phyloP scores from a whole-genome alignment of 2,888 invertebrate genomes.

The Macropis europaea region DNA sequence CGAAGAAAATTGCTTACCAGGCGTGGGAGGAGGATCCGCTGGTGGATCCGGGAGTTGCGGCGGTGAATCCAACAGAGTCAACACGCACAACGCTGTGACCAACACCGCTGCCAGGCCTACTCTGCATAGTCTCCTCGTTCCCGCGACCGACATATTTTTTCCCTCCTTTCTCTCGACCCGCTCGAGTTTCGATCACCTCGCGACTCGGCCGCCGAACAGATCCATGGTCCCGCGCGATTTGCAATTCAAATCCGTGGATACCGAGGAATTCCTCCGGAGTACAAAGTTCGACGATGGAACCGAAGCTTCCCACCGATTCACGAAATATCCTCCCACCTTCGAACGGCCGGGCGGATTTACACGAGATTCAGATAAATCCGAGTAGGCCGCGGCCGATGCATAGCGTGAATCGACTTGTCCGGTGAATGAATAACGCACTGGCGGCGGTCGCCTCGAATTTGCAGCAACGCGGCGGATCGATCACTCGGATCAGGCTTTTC shows the following conservation, averaged over 20 bases:
- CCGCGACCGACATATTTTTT: slow-evolving; percentile 53
- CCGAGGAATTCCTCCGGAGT: slow-evolving; percentile 4
- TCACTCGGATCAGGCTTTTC: slow-evolving; percentile 47
- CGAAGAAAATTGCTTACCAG: slow-evolving; percentile 69
- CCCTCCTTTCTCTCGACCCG: background rate
- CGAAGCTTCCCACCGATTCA: background rate
- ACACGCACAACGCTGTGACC: slow-evolving; percentile 75
- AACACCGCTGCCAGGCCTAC: slow-evolving; percentile 73
- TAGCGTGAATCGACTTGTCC: slow-evolving; percentile 6
- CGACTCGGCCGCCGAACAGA: slow-evolving; percentile 2
- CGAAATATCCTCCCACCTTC: background rate
- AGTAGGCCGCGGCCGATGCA: background rate
- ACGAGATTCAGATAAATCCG: background rate
- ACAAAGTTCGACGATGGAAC: slow-evolving; percentile 5
- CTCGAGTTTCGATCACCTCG: slow-evolving; percentile 34
- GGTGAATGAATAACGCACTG: background rate
- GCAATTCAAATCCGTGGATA: slow-evolving; percentile 35
- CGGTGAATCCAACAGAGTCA: slow-evolving; percentile 75
- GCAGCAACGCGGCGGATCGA: slow-evolving; percentile 21
- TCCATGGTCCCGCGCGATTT: slow-evolving; percentile 34
- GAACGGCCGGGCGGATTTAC: too few species aligned
- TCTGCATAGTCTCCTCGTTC: slow-evolving; percentile 75
- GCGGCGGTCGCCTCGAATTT: slow-evolving; percentile 14
- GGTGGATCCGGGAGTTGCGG: slow-evolving; percentile 74
- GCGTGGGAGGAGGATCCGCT: slow-evolving; percentile 72